Conservation (phyloP, 2,888 invertebrate species). For the Drosophila nr. perissopoda region DNA sequence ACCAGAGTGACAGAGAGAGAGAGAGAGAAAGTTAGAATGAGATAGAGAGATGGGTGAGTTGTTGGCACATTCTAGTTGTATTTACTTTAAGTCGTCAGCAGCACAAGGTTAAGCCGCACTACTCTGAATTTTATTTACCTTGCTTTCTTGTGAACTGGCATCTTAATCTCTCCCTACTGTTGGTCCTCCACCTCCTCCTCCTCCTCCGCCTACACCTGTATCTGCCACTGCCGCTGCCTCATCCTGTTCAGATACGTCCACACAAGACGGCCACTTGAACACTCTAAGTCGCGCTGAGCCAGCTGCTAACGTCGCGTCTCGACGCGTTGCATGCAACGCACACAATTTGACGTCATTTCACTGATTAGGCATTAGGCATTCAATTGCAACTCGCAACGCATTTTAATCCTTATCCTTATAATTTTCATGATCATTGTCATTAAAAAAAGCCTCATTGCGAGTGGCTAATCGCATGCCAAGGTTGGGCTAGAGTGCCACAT, state of each 20-base stretch:
- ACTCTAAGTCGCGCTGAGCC: conserved; percentile 59
- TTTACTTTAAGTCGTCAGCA: conserved; percentile 58
- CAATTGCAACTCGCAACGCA: conserved; percentile 16
- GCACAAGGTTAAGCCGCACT: conserved; percentile 72
- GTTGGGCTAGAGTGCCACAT: conserved; percentile 52
- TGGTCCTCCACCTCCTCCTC: background rate
- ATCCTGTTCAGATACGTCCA: conserved; percentile 7
- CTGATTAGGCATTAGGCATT: conserved; percentile 43
- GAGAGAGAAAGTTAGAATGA: background rate
- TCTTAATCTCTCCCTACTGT: background rate
- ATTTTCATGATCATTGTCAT: conserved; percentile 31
- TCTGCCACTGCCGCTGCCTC: background rate
- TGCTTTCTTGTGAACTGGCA: conserved; percentile 28
- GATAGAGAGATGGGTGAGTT: conserved; percentile 3
- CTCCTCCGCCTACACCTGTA: background rate
- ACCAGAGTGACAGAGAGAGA: background rate
- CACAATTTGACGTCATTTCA: conserved; percentile 71
- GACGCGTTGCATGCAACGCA: conserved; percentile 25
- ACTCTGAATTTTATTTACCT: conserved; percentile 62
- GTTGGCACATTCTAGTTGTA: conserved; percentile 35
- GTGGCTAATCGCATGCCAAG: conserved; percentile 42
- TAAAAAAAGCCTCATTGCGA: conserved; percentile 16
- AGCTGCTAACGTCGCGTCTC: conserved; percentile 11
- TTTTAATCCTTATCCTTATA: conserved; percentile 63
- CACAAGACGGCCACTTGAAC: conserved; percentile 54